These are phyloP conservation scores for Cyanoderma ruficeps DNA, from an alignment of 2,113 vertebrate species.

Conservation along the genomic window DNA sequence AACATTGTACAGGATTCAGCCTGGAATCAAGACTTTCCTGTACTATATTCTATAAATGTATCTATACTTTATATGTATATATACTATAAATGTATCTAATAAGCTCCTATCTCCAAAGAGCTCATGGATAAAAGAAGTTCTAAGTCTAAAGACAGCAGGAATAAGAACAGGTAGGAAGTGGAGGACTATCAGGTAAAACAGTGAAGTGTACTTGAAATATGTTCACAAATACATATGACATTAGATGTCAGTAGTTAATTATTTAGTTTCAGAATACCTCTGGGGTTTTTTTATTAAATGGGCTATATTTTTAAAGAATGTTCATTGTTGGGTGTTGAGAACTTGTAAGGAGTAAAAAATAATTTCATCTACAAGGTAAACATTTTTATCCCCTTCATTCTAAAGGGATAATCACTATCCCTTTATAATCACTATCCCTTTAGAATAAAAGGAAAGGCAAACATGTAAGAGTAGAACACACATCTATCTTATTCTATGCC, in stretches of 20 bases:
- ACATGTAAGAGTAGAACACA: background rate
- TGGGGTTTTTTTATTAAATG: background rate
- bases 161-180: background rate
- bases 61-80: no score
- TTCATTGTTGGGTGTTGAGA: background rate
- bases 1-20: background rate
- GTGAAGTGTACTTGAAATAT: background rate
- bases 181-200: background rate
- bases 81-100: background rate
- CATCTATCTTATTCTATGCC: background rate
- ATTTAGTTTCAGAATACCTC: background rate
- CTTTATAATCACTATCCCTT: no score
- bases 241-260: background rate
- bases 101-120: background rate
- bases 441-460: background rate
- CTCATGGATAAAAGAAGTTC: background rate
- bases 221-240: rapidly evolving
- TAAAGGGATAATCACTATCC: no score
- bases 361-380: background rate
- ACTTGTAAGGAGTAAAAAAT: background rate
- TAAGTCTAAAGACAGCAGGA: background rate
- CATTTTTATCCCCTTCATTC: background rate
- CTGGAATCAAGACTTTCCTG: background rate
- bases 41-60: background rate
- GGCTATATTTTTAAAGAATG: background rate